phyloP scores from a whole-genome alignment of 2,888 invertebrate genomes.

The Lacanobia wlatinum region DNA sequence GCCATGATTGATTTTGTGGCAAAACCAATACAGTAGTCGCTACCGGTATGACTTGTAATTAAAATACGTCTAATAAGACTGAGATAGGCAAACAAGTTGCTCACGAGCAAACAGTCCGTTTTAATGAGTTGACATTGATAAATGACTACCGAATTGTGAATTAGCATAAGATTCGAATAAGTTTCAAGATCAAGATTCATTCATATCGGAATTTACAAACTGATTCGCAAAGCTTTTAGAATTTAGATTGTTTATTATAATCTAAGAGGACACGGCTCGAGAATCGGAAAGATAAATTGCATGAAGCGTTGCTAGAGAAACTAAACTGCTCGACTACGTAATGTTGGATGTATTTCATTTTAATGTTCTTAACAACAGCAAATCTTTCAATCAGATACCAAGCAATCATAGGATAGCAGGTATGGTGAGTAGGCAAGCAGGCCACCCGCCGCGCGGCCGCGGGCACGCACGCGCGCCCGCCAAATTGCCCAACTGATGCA shows the following conservation, averaged over 20 bases:
- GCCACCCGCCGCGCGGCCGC: conserved; percentile 84
- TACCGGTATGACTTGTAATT: conserved; percentile 73
- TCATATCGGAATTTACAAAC: conserved; percentile 50
- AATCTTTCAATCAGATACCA: conserved; percentile 75
- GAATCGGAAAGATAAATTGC: conserved; percentile 40
- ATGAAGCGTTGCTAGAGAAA: conserved; percentile 23
- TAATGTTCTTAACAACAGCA: conserved; percentile 50
- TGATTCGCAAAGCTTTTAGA: conserved; percentile 41
- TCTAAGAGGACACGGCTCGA: conserved; percentile 9
- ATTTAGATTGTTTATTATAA: conserved; percentile 51
- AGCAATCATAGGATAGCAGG: conserved; percentile 76
- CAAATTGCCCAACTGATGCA: conserved; percentile 71
- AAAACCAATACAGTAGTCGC: conserved; percentile 84
- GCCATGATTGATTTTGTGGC: conserved; percentile 83
- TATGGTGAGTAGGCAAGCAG: conserved; percentile 77
- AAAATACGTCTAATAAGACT: conserved; percentile 68
- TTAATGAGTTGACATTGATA: conserved; percentile 66
- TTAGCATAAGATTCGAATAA: conserved; percentile 63
- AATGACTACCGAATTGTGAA: conserved; percentile 60
- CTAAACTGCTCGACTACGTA: conserved; percentile 27
- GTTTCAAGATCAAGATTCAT: conserved; percentile 52
- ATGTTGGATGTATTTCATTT: conserved; percentile 43
- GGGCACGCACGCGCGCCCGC: conserved; percentile 83
- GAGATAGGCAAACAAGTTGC: conserved; percentile 52
- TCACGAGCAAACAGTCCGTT: conserved; percentile 46